A percentile compares a stretch with the other conserved stretches of the same genome.
Conservation (phyloP, 1,140 invertebrate species). For the Pseudachorutes palmiensis region DNA sequence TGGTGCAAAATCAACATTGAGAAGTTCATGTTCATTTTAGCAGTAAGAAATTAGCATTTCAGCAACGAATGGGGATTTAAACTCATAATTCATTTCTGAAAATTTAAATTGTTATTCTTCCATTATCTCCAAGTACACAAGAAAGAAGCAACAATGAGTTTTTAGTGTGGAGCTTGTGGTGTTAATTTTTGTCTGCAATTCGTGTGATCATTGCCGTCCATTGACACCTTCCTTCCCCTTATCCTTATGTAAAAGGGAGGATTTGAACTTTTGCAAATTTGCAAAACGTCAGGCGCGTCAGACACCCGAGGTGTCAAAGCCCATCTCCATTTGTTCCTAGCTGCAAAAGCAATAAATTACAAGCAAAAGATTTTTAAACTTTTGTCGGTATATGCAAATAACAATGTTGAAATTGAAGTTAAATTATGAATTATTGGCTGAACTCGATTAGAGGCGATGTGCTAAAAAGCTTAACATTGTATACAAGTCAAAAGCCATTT, state of each 20-base stretch:
- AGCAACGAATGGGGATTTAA: conserved; percentile 7
- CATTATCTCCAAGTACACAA: not conserved
- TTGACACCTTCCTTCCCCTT: conserved; percentile 1
- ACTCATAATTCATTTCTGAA: conserved; percentile 3
- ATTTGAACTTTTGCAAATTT: not conserved
- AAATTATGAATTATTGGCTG: too few species aligned
- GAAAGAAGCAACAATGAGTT: not conserved
- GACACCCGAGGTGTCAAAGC: too few species aligned
- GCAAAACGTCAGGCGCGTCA: too few species aligned
- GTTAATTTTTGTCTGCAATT: not conserved
- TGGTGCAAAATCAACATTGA: not conserved
- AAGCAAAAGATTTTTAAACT: too few species aligned
- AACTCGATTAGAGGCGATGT: too few species aligned
- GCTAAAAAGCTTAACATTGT: not conserved
- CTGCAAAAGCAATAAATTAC: too few species aligned
- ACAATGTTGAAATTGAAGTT: too few species aligned
- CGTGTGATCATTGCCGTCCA: not conserved
- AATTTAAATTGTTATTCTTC: not conserved
- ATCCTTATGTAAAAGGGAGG: not conserved
- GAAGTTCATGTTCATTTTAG: not conserved
- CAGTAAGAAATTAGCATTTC: not conserved
- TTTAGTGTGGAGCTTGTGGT: not conserved
- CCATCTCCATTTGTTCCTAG: too few species aligned
- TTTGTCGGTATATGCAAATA: too few species aligned
- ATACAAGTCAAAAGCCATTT: not conserved